Conservation (phyloP, 2,888 invertebrate species). For the Chrysodeixis includens region DNA sequence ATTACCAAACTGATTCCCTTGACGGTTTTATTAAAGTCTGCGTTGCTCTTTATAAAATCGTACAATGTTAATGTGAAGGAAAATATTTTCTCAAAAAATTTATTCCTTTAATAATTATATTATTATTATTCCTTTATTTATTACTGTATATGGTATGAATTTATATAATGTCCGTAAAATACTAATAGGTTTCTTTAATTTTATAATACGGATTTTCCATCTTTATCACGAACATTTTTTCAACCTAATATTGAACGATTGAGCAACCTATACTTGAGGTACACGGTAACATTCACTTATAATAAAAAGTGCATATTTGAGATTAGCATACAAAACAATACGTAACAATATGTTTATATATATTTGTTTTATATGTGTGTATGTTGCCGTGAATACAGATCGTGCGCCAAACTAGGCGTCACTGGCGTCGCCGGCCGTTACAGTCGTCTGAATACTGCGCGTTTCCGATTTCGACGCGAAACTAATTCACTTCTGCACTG, state of each 20-base stretch:
- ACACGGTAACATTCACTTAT: too few species aligned
- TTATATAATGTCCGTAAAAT: too few species aligned
- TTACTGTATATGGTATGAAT: too few species aligned
- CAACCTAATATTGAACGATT: too few species aligned
- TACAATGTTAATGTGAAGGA: constrained; percentile 20
- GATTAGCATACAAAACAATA: too few species aligned
- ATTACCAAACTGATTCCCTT: constrained; percentile 62
- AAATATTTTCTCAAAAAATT: too few species aligned
- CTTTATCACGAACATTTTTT: too few species aligned
- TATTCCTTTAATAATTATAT: too few species aligned
- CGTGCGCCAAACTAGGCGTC: constrained; percentile 18
- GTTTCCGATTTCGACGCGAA: constrained; percentile 30
- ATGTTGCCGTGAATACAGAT: constrained; percentile 20
- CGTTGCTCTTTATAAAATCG: constrained; percentile 40
- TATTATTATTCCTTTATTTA: too few species aligned
- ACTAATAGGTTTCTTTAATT: too few species aligned
- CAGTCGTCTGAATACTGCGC: constrained; percentile 38
- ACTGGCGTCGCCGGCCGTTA: constrained; percentile 5
- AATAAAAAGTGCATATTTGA: too few species aligned
- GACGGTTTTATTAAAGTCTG: constrained; percentile 61
- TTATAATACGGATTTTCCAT: constrained; percentile 12
- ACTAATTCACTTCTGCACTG: constrained; percentile 37
- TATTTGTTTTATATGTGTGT: not conserved
- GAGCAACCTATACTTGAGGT: too few species aligned
- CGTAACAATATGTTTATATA: not conserved